A percentile compares a stretch with the other conserved stretches of the same genome.
These are phyloP conservation scores for Chionoecetes opilio DNA, from an alignment of 1,140 invertebrate species.

Conservation along the genomic window DNA sequence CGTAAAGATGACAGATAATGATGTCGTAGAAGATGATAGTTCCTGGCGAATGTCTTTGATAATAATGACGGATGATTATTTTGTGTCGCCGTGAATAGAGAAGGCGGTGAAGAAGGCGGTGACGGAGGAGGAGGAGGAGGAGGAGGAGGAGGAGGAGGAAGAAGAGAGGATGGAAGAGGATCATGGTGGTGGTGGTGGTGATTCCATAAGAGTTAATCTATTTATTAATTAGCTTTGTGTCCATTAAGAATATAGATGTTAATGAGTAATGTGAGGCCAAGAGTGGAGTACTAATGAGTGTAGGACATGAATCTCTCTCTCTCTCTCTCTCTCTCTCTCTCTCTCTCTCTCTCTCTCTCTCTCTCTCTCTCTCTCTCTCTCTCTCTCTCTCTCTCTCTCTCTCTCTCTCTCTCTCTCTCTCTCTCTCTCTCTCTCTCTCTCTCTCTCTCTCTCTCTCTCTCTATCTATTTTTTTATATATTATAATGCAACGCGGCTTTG, in stretches of 20 bases:
- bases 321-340: constrained; percentile 42
- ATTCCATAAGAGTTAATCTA: no score
- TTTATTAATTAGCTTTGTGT: no score
- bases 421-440: constrained; percentile 42
- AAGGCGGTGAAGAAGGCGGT: not conserved
- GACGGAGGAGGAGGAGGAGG: no score
- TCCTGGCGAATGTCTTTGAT: not conserved
- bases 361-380: constrained; percentile 56
- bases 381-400: constrained; percentile 48
- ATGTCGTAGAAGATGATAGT: not conserved
- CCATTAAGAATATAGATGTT: no score
- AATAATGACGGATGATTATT: constrained; percentile 31
- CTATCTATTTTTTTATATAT: no score
- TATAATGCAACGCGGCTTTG: no score
- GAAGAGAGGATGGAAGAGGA: not conserved
- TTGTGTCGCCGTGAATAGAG: not conserved
- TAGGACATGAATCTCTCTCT: not conserved
- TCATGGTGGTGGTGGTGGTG: no score
- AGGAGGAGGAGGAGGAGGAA: not conserved
- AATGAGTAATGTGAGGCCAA: no score
- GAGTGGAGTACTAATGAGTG: no score
- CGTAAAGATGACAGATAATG: constrained; percentile 10
- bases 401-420: constrained; percentile 41
- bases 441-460: constrained; percentile 33
- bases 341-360: constrained; percentile 53